Evolutionary conservation across 2,113 vertebrate species (phyloP).

Genomic region (Syrrhaptes paradoxus): DNA sequence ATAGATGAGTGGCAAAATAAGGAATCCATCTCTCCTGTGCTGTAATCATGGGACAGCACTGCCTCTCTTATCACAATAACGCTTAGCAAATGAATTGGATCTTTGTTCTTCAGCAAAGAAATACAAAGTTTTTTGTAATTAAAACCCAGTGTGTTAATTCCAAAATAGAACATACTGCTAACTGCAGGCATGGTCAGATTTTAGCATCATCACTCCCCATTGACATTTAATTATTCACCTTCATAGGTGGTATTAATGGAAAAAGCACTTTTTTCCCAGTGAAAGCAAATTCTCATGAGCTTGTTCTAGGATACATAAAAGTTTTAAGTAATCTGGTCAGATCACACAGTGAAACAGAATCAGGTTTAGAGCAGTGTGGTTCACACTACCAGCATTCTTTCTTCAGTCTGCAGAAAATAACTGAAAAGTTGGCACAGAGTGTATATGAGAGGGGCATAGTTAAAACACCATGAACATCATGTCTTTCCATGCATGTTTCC

Average conservation of each 20-base stretch:
- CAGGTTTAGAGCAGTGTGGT: neutral
- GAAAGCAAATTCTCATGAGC: neutral
- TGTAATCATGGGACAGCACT: neutral
- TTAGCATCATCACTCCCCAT: rapidly evolving
- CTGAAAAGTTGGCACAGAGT: neutral
- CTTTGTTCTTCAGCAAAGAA: neutral
- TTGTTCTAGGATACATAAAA: neutral
- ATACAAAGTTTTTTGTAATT: neutral
- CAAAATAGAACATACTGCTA: neutral
- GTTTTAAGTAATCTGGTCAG: neutral
- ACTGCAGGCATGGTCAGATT: neutral
- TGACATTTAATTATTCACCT: neutral
- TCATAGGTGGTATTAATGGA: neutral
- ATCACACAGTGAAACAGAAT: neutral
- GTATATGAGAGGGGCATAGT: rapidly evolving
- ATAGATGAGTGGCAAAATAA: neutral
- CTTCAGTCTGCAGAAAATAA: neutral
- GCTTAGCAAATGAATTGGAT: neutral
- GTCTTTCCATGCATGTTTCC: neutral
- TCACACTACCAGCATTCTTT: neutral
- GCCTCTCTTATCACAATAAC: neutral
- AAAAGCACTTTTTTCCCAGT: neutral
- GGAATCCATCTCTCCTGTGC: neutral
- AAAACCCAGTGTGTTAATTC: neutral
- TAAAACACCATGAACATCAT: neutral